phyloP scores from a whole-genome alignment of 2,797 vertebrate genomes.

The Phalanger gymnotis region DNA sequence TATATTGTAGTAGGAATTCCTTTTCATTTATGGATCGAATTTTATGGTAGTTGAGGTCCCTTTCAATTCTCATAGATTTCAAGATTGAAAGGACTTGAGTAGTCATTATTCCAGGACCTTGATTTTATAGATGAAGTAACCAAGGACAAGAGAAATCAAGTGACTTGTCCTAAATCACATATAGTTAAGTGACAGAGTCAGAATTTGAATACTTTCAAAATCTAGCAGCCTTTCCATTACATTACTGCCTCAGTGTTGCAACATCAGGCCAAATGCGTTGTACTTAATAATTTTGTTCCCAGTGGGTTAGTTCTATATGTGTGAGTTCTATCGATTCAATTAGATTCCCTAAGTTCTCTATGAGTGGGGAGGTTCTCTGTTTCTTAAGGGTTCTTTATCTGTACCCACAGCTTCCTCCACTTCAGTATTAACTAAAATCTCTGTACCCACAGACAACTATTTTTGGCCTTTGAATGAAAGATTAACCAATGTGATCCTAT shows the following conservation, averaged over 20 bases:
- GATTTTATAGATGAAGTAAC: neutral
- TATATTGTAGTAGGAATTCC: neutral
- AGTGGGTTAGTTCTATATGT: neutral
- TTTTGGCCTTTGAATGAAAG: neutral
- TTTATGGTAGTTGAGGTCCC: neutral
- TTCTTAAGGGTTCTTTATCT: neutral
- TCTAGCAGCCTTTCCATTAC: neutral
- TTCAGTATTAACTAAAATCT: neutral
- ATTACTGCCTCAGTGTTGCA: neutral
- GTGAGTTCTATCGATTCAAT: neutral
- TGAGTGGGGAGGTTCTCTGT: neutral
- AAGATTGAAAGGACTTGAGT: neutral
- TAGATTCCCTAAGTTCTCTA: neutral
- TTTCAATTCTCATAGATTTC: neutral
- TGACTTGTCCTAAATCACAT: neutral
- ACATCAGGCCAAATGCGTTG: neutral
- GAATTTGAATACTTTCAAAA: neutral
- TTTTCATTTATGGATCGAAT: neutral
- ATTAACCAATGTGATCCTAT: neutral
- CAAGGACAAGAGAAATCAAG: neutral
- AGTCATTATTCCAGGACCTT: neutral
- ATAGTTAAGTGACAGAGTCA: neutral
- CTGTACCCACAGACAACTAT: neutral
- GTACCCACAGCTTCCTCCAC: neutral
- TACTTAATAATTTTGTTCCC: neutral